These are phyloP conservation scores for Pelmatolapia mariae DNA, from an alignment of 2,113 vertebrate species.

Conservation along the genomic window DNA sequence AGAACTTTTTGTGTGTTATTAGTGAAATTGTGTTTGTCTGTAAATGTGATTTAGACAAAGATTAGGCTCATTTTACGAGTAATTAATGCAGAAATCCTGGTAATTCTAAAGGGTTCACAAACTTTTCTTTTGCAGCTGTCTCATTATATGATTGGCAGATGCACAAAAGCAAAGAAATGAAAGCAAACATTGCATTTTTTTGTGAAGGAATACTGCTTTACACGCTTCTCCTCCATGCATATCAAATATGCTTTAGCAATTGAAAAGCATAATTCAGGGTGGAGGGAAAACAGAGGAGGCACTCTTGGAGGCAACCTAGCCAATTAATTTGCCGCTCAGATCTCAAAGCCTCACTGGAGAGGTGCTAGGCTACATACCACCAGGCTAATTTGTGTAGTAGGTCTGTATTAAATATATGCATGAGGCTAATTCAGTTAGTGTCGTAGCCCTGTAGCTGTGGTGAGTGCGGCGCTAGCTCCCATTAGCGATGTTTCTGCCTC, in stretches of 20 bases:
- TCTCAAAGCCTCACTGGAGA: conserved; percentile 64
- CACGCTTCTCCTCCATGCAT: conserved; percentile 41
- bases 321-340: conserved; percentile 71
- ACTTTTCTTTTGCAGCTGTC: neutral
- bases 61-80: neutral
- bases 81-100: neutral
- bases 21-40: neutral
- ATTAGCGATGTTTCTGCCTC: conserved; percentile 91
- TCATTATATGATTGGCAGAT: conserved; percentile 24
- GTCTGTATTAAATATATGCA: conserved; percentile 96
- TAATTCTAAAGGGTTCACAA: neutral
- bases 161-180: conserved; percentile 13
- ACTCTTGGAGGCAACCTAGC: conserved; percentile 56
- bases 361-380: conserved; percentile 67
- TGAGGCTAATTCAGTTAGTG: conserved; percentile 91
- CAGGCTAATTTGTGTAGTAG: conserved; percentile 85
- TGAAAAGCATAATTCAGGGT: conserved; percentile 55
- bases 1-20: neutral
- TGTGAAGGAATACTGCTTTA: conserved; percentile 35
- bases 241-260: conserved; percentile 57
- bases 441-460: conserved; percentile 62
- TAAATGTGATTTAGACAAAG: neutral
- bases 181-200: conserved; percentile 23
- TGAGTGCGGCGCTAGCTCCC: conserved; percentile 69
- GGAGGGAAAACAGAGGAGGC: conserved; percentile 47